Evolutionary conservation across 1,140 invertebrate species (phyloP), one percentile per base, ranked within the genome.

Genomic region (Drosophila asahinai): DNA sequence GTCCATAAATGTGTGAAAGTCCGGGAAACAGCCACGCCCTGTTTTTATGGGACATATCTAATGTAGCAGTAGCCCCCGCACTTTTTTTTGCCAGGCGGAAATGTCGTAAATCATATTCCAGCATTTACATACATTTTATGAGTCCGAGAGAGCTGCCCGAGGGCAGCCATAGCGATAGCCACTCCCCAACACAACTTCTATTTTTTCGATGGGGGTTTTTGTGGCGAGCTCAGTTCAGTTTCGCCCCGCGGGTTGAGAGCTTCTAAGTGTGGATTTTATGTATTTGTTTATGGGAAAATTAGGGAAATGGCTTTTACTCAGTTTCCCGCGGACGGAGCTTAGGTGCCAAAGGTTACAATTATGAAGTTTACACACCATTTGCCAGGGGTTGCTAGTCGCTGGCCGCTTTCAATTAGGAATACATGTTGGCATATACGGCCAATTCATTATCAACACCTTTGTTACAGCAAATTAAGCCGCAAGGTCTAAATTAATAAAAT

Each of bases 231-330:
- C 67, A 55, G 67, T 72, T 11, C 33, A 11, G 33, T 36, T 36
- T 71, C 33, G 40, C 61, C 71, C 52, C 55, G 38, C 67, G 67
- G 71, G 72, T 52, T 67, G 22, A 81, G 38, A 78, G 80, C 76
- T 74, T 83, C 77, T 77, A 92, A 92, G 91, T 92, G 91, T 92
- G 86, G 86, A 92, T 92, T 92, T 92, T 92, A 92, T 92, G 91
- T 84, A 75, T 86, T 91, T 91, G 91, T 92, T 92, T 92, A 92
- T 92, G 91, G 86, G 83, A 87, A 91, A 91, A 91, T 91, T 91
- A 91, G 83, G 89, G 79, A 91, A 91, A 91, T 91, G 79, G 83
- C 83, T 86, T 74, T 86, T 78, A 84, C 86, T 82, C 70, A 67
- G 75, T 80, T 80, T 67, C 55, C 59, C 25, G 45, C 42, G 54